Base-by-base conservation (phyloP, 2,113 vertebrate species). In the Pteruthius melanotis region DNA sequence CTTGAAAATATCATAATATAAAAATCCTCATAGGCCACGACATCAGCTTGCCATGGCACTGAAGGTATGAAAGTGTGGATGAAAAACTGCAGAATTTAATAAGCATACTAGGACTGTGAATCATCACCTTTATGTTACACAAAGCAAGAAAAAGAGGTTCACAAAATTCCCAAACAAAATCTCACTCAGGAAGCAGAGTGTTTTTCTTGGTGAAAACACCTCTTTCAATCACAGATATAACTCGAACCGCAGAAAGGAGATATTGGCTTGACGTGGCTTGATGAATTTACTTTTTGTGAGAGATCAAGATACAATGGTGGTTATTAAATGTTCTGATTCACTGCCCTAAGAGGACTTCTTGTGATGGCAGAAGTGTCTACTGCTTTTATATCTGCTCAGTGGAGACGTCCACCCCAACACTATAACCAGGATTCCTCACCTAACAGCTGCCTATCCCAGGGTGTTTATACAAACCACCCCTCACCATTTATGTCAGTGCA, bases 371-470 rank as follows among this genome's bases (percentile, higher is more conserved):
- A 80, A 50, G 28, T 5, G 7, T 17, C 28, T 83, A 45, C 17
- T 65, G 27, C 19, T 60, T 78, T 39, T 66, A 91, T 37, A 57
- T 10, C 11, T 56, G 49, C 47, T 45, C 49, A 33, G 1, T 22
- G 39, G 30, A 80, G 42, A 54, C 0, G 0, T 21, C 12, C 18
- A 71, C 7, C 4, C n/a, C 44, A n/a, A 9, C 5, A 26, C 33
- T 9, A 23, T 27, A 66, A 42, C 40, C 20, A 84, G 15, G 19
- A 28, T 19, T 69, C 24, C 35, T 68, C 59, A 65, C 53, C 26
- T 40, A 52, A n/a, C 44, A 85, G 57, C n/a, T 53, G 49, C 37
- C 82, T 39, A 27, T 70, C 20, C 17, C 24, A 6, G 7, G 4
- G 15, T 22, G 31, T 20, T 68, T 56, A 39, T 2, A 37, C 3